phyloP scores from a whole-genome alignment of 1,140 invertebrate genomes.

The Heliconius hewitsoni region DNA sequence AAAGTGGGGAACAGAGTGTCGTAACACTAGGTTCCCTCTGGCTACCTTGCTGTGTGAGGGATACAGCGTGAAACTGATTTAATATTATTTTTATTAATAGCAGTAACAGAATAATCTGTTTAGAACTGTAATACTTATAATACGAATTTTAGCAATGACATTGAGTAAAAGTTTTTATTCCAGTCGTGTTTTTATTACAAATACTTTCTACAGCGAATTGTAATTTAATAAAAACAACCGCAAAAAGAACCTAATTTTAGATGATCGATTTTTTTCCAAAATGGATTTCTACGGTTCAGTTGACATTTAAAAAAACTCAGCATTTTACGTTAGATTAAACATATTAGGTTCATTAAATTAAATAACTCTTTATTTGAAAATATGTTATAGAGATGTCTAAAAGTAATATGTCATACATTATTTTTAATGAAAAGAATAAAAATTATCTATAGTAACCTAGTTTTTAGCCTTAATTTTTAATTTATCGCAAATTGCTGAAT shows the following conservation, averaged over 20 bases:
- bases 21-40: too few species aligned
- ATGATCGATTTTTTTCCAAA: not conserved
- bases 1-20: too few species aligned
- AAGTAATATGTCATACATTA: not conserved
- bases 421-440: too few species aligned
- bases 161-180: conserved; percentile 13
- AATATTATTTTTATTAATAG: too few species aligned
- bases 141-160: not conserved
- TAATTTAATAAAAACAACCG: not conserved
- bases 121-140: not conserved
- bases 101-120: not conserved
- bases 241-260: conserved; percentile 8
- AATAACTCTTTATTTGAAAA: not conserved
- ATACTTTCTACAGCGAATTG: conserved; percentile 20
- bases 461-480: too few species aligned
- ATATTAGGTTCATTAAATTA: not conserved
- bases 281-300: not conserved
- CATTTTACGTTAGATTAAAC: not conserved
- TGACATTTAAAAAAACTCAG: not conserved
- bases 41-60: too few species aligned
- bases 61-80: too few species aligned
- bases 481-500: too few species aligned
- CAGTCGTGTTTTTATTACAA: not conserved
- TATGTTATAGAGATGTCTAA: not conserved
- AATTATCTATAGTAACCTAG: too few species aligned